Percentiles rank a stretch among this genome's conserved stretches.
Evolutionary conservation across 2,888 invertebrate species (phyloP).

Genomic region (Criorhina ranunculi): DNA sequence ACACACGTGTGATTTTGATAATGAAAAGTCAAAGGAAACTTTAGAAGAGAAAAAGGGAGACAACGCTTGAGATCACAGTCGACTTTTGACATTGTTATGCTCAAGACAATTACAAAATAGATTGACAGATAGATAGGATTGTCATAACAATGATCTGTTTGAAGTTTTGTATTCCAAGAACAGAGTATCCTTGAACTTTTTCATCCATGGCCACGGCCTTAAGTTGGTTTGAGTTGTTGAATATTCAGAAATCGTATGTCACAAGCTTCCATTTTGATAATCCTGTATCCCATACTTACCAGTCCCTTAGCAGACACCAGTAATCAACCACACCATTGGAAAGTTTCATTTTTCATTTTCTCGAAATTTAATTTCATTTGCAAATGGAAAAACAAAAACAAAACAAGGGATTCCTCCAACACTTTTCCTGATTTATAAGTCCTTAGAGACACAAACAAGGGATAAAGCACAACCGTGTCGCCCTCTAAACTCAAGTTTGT

Average conservation of each 20-base stretch:
- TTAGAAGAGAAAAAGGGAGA: too few species aligned
- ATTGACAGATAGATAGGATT: too few species aligned
- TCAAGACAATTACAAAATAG: too few species aligned
- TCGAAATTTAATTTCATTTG: conserved; percentile 63
- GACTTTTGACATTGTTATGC: too few species aligned
- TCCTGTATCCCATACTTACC: not conserved
- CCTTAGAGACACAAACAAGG: conserved; percentile 45
- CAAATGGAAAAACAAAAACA: conserved; percentile 33
- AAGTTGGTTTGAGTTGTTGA: too few species aligned
- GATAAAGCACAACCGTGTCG: conserved; percentile 1
- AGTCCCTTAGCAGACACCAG: not conserved
- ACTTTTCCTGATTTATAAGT: conserved; percentile 45
- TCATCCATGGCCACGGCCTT: too few species aligned
- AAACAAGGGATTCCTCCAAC: not conserved
- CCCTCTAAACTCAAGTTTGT: conserved; percentile 2
- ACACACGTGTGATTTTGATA: conserved; percentile 37
- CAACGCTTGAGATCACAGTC: too few species aligned
- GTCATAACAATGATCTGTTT: too few species aligned
- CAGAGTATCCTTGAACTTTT: too few species aligned
- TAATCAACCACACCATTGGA: not conserved
- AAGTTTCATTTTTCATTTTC: conserved; percentile 43
- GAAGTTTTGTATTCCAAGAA: too few species aligned
- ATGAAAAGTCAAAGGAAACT: conserved; percentile 6
- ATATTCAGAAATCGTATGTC: too few species aligned
- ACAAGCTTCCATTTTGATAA: not conserved